These are phyloP conservation scores for Ceratina japonica DNA, from an alignment of 1,140 invertebrate genomes.

Conservation along the genomic window DNA sequence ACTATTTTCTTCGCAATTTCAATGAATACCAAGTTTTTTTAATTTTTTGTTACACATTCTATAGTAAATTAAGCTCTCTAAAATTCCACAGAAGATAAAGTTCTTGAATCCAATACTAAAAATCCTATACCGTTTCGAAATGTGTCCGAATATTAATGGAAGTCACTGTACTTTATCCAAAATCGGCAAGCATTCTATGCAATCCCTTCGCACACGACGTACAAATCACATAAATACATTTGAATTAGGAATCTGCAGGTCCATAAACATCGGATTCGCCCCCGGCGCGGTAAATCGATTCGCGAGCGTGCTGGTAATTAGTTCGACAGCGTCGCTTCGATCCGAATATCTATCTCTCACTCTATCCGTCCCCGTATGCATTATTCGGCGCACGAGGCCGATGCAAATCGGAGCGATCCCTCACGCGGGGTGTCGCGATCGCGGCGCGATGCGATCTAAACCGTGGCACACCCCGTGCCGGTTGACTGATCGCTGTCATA, in stretches of 20 bases:
- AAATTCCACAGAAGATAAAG: too few relatives aligned
- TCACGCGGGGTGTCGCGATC: conserved; percentile 52
- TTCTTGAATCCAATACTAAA: too few relatives aligned
- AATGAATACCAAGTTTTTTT: too few relatives aligned
- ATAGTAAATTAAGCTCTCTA: too few relatives aligned
- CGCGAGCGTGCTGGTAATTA: conserved; percentile 32
- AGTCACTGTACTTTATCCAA: too few relatives aligned
- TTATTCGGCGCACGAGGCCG: conserved; percentile 66
- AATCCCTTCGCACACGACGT: too few relatives aligned
- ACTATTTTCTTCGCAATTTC: too few relatives aligned
- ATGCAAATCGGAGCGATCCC: conserved; percentile 69
- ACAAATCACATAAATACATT: too few relatives aligned
- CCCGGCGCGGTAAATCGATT: conserved; percentile 3
- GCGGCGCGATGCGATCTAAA: conserved; percentile 57
- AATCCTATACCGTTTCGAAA: too few relatives aligned
- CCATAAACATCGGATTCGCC: conserved; percentile 1
- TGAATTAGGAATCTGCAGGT: not conserved
- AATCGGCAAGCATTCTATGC: not conserved
- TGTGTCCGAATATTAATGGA: too few relatives aligned
- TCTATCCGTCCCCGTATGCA: conserved; percentile 48
- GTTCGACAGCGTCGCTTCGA: conserved; percentile 41
- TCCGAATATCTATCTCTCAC: conserved; percentile 14
- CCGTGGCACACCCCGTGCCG: conserved; percentile 33
- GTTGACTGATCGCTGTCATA: conserved; percentile 68
- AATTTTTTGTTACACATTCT: too few relatives aligned